phyloP scores from a whole-genome alignment of 2,113 vertebrate species.

The Dinomys branickii region DNA sequence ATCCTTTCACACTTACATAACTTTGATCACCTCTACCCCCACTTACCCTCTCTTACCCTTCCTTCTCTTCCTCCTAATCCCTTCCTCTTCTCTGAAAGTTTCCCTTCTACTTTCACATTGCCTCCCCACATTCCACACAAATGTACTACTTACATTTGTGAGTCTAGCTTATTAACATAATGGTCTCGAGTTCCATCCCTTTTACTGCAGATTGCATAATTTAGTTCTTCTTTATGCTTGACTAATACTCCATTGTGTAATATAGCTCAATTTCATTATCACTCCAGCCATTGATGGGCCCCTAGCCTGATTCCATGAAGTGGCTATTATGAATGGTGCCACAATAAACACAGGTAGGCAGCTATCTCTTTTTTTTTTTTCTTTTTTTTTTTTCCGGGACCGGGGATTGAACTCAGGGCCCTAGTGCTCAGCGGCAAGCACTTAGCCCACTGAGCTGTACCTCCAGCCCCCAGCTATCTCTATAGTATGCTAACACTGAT shows the following conservation, averaged over 20 bases:
- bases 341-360: not conserved
- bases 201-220: not conserved
- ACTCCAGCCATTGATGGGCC: not conserved
- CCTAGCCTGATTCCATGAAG: not conserved
- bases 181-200: not conserved
- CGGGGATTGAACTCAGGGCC: too few species aligned
- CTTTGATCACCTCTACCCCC: not conserved
- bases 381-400: too few species aligned
- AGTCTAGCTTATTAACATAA: not conserved
- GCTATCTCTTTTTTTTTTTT: too few species aligned
- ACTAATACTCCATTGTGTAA: not conserved
- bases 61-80: not conserved
- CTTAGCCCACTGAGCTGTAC: too few species aligned
- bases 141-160: not conserved
- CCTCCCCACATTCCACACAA: not conserved
- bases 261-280: not conserved
- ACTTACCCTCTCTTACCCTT: not conserved
- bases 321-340: not conserved
- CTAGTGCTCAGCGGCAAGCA: too few species aligned
- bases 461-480: not conserved
- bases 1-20: not conserved
- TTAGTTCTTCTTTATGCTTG: not conserved
- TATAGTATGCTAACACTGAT: not conserved
- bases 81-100: not conserved
- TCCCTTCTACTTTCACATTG: not conserved